Percentiles rank a stretch among this genome's conserved stretches.
phyloP scores from a whole-genome alignment of 1,140 invertebrate species.

The Cyclargus thomasi region DNA sequence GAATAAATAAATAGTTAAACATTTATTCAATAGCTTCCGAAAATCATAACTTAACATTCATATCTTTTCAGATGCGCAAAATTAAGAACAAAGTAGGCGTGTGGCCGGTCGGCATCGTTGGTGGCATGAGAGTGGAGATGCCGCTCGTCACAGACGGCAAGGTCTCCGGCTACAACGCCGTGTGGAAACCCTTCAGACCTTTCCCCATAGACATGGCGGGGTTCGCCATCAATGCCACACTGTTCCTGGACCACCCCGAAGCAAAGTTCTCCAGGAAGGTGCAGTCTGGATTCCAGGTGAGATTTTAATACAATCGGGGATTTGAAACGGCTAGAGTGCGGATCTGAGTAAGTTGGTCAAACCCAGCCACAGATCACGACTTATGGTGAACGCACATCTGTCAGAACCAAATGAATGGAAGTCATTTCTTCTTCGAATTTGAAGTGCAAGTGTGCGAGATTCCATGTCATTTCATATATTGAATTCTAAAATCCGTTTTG shows the following conservation, averaged over 20 bases:
- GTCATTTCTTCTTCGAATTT: too few relatives aligned
- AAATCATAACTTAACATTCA: neutral
- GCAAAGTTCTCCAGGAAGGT: slow-evolving; percentile 90
- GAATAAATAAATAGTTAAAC: too few relatives aligned
- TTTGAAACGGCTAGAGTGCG: too few relatives aligned
- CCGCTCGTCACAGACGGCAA: slow-evolving; percentile 84
- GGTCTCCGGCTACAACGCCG: slow-evolving; percentile 88
- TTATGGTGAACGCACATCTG: too few relatives aligned
- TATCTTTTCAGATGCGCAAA: slow-evolving; percentile 80
- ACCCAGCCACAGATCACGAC: too few relatives aligned
- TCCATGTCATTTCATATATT: too few relatives aligned
- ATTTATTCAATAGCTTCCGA: too few relatives aligned
- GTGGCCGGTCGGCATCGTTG: slow-evolving; percentile 98
- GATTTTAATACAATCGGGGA: too few relatives aligned
- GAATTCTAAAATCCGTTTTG: too few relatives aligned
- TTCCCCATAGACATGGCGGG: slow-evolving; percentile 99
- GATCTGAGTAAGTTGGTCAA: too few relatives aligned
- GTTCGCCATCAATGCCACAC: slow-evolving; percentile 93
- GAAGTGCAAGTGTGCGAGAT: too few relatives aligned
- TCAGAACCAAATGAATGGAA: too few relatives aligned
- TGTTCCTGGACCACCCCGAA: slow-evolving; percentile 85
- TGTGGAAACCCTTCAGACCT: slow-evolving; percentile 90
- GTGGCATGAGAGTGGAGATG: slow-evolving; percentile 90
- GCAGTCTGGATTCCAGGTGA: slow-evolving; percentile 87
- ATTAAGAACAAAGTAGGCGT: slow-evolving; percentile 90